phyloP scores from a whole-genome alignment of 2,888 invertebrate species.

The Phengaris arion region DNA sequence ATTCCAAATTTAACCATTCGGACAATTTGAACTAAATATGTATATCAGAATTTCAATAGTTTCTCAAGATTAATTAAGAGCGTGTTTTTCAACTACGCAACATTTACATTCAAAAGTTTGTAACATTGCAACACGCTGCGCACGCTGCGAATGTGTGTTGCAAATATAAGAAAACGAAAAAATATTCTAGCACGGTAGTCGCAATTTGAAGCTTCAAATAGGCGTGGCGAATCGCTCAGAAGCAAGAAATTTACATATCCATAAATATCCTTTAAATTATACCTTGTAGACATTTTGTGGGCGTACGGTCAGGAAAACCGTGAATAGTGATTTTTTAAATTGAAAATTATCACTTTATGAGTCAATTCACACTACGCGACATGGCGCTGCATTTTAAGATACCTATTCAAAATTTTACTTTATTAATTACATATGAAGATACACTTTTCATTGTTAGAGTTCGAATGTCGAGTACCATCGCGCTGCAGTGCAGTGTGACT shows the following conservation, averaged over 20 bases:
- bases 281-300: background rate
- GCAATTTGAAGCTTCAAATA: background rate
- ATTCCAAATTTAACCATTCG: too few species aligned
- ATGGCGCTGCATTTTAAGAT: too few species aligned
- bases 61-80: background rate
- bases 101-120: background rate
- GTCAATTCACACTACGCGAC: too few species aligned
- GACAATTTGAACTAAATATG: background rate
- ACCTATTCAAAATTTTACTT: too few species aligned
- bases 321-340: constrained; percentile 4
- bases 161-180: background rate
- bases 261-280: constrained; percentile 20
- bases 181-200: constrained; percentile 16
- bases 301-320: background rate
- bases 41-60: background rate
- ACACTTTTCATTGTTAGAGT: too few species aligned
- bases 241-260: constrained; percentile 18
- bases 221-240: constrained; percentile 24
- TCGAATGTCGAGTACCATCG: too few species aligned
- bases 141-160: background rate
- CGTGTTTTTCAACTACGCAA: background rate
- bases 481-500: too few species aligned
- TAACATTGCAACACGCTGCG: background rate
- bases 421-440: too few species aligned
- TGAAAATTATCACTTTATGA: background rate